Conservation (phyloP, 1,140 invertebrate genomes). For the Drosophila malerkotliana region DNA sequence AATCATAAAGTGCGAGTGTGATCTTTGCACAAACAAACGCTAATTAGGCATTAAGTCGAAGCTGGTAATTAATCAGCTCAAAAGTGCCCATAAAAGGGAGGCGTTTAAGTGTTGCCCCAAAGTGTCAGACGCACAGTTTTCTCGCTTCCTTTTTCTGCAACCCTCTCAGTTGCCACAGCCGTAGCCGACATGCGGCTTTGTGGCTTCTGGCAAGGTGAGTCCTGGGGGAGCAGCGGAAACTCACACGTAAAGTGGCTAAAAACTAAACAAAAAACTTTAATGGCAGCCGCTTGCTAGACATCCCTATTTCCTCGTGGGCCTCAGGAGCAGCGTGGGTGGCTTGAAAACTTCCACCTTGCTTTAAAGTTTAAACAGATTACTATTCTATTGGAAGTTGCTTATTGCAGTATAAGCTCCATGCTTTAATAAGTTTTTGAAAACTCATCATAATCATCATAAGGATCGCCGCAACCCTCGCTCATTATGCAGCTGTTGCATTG, state of each 20-base stretch:
- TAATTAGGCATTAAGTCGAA: constrained; percentile 56
- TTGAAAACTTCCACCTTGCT: background rate
- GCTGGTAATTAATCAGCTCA: constrained; percentile 64
- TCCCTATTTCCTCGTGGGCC: constrained; percentile 26
- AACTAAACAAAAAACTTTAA: constrained; percentile 58
- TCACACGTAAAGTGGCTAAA: constrained; percentile 44
- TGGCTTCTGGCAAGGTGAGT: constrained; percentile 17
- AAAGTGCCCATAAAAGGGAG: constrained; percentile 65
- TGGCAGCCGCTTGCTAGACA: constrained; percentile 47
- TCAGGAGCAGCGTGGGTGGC: constrained; percentile 6
- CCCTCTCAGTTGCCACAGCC: constrained; percentile 14
- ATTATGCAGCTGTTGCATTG: constrained; percentile 75
- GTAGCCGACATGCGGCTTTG: constrained; percentile 62
- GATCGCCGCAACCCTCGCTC: constrained; percentile 19
- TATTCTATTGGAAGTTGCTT: background rate
- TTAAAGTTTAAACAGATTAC: background rate
- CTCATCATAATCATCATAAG: too few relatives aligned
- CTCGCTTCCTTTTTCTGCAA: constrained; percentile 2
- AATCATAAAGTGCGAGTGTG: constrained; percentile 36
- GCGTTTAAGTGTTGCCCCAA: constrained; percentile 29
- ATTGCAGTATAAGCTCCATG: too few relatives aligned
- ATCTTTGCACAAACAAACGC: constrained; percentile 31
- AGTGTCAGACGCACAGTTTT: constrained; percentile 35
- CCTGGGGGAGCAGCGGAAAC: constrained; percentile 10
- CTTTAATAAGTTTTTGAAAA: too few relatives aligned